Conservation (phyloP, 2,113 vertebrate genomes). For the Rhegmatorhina hoffmannsi region DNA sequence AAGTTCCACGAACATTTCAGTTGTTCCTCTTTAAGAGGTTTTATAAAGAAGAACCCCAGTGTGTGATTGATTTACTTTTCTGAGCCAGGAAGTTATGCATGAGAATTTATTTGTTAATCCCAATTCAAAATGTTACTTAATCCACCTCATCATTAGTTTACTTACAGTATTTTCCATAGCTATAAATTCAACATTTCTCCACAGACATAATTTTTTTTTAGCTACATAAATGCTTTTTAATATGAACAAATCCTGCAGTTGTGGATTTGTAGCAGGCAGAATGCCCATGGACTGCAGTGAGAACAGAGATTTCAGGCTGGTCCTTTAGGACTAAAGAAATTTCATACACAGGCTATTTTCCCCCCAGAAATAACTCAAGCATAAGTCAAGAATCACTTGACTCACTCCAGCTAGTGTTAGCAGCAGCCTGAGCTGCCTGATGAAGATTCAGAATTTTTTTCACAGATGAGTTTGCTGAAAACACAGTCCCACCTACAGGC, state of each 20-base stretch:
- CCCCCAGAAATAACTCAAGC: neutral
- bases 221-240: slow-evolving; percentile 36
- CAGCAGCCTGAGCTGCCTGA: neutral
- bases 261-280: slow-evolving; percentile 30
- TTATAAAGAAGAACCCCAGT: neutral
- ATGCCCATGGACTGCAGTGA: neutral
- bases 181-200: slow-evolving; percentile 17
- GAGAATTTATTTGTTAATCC: slow-evolving; percentile 30
- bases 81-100: neutral
- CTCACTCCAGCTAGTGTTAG: neutral
- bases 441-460: neutral
- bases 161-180: slow-evolving; percentile 18
- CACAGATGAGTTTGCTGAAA: slow-evolving; percentile 67
- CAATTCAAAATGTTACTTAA: slow-evolving; percentile 33
- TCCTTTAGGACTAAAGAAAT: neutral
- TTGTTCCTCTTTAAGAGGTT: neutral
- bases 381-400: slow-evolving; percentile 5
- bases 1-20: neutral
- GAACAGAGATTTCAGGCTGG: neutral
- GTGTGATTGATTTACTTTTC: neutral
- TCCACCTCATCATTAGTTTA: neutral
- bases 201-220: neutral
- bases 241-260: neutral
- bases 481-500: slow-evolving; percentile 79
- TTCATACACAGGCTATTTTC: neutral